Conservation (phyloP, 2,797 vertebrate genomes). For the Huso huso region DNA sequence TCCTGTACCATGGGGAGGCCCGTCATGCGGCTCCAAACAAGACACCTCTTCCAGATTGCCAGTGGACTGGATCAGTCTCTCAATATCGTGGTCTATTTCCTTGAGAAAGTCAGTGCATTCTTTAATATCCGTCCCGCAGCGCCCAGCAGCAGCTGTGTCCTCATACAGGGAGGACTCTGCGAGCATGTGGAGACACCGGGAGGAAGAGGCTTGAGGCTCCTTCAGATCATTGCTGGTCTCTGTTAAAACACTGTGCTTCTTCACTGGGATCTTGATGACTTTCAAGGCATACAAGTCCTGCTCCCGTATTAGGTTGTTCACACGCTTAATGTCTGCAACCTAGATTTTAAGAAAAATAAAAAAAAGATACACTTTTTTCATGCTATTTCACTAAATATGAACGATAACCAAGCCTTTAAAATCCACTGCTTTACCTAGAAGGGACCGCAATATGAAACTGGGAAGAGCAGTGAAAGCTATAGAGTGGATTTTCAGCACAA, state of each 20-base stretch:
- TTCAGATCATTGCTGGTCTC: slow-evolving; percentile 46
- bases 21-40: slow-evolving; percentile 16
- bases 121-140: slow-evolving; percentile 21
- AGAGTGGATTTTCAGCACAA: not conserved
- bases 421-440: no score
- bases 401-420: not conserved
- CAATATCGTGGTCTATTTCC: slow-evolving; percentile 73
- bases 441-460: no score
- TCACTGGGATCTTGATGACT: slow-evolving; percentile 84
- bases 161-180: slow-evolving; percentile 21
- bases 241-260: slow-evolving; percentile 69
- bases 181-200: slow-evolving; percentile 14
- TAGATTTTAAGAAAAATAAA: slow-evolving; percentile 37
- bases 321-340: slow-evolving; percentile 86
- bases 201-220: slow-evolving; percentile 18
- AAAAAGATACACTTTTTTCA: slow-evolving; percentile 18
- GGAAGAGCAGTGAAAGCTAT: no score
- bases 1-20: not conserved
- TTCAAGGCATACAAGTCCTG: slow-evolving; percentile 88
- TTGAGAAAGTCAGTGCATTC: slow-evolving; percentile 69
- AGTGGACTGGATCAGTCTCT: slow-evolving; percentile 59
- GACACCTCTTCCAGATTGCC: slow-evolving; percentile 43
- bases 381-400: not conserved
- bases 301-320: slow-evolving; percentile 85
- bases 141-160: fast-evolving